A percentile compares a stretch with the other conserved stretches of the same genome.
Evolutionary conservation across 2,113 vertebrate species (phyloP).

Genomic region (Lates calcarifer): DNA sequence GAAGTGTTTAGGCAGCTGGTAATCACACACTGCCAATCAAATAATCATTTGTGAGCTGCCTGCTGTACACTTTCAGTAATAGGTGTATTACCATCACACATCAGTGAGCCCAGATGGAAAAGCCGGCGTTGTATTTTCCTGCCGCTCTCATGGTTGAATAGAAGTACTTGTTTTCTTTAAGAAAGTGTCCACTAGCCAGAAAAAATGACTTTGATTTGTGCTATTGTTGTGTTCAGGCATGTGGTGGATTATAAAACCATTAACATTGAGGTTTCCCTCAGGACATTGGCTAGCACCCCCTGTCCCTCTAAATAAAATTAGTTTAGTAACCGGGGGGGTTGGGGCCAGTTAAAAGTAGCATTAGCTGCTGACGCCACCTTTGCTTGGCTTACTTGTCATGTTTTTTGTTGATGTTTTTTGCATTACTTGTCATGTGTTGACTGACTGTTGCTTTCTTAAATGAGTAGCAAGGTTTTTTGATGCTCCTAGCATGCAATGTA

Average conservation of each 20-base stretch:
- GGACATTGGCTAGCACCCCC: not conserved
- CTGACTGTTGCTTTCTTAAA: not conserved
- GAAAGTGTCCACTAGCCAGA: not conserved
- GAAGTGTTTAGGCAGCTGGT: conserved; percentile 43
- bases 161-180: not conserved
- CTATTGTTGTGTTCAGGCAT: not conserved
- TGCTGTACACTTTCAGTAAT: not conserved
- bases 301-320: not conserved
- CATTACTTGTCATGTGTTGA: not conserved
- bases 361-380: not conserved
- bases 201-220: not conserved
- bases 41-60: not conserved
- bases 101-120: not conserved
- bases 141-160: not conserved
- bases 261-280: not conserved
- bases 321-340: not conserved
- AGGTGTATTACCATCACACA: not conserved
- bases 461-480: not conserved
- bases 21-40: conserved; percentile 13
- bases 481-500: not conserved
- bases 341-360: not conserved
- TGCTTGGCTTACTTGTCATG: not conserved
- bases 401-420: too few species aligned
- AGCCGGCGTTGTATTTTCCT: not conserved
- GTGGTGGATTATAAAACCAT: not conserved